phyloP scores from a whole-genome alignment of 2,797 vertebrate species.

The Babyrousa celebensis region DNA sequence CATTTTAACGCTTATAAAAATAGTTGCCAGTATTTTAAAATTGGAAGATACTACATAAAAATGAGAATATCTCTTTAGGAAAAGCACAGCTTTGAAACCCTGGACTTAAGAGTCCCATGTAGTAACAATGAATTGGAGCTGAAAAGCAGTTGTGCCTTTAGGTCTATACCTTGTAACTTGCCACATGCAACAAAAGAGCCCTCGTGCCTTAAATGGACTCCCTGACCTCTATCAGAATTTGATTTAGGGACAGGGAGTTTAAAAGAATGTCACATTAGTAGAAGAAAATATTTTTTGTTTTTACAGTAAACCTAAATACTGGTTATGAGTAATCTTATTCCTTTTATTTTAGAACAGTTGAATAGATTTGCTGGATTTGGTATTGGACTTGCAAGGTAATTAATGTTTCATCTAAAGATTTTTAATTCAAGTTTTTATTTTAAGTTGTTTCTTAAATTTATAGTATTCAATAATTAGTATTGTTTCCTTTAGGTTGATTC shows the following conservation, averaged over 20 bases:
- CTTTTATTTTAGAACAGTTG: conserved; percentile 94
- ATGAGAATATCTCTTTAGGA: conserved; percentile 1
- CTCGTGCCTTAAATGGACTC: background rate
- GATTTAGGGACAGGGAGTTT: conserved; percentile 4
- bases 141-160: background rate
- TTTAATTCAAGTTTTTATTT: conserved; percentile 23
- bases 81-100: conserved; percentile 4
- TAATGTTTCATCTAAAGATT: conserved; percentile 86
- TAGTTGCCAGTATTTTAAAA: conserved; percentile 36
- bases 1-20: conserved; percentile 45
- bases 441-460: conserved; percentile 34
- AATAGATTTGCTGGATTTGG: conserved; percentile 99
- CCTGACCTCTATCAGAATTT: background rate
- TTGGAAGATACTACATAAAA: conserved; percentile 24
- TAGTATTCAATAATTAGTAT: conserved; percentile 11
- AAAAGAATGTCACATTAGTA: background rate
- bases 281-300: conserved; percentile 27
- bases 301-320: conserved; percentile 56
- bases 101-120: background rate
- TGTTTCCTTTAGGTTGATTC: conserved; percentile 61
- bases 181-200: background rate
- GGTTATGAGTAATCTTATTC: conserved; percentile 81
- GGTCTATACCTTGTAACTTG: background rate
- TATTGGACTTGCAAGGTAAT: conserved; percentile 97
- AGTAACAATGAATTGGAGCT: background rate